Percentiles rank a stretch among this genome's conserved stretches.
phyloP scores from a whole-genome alignment of 2,113 vertebrate species.

The Podilymbus podiceps region DNA sequence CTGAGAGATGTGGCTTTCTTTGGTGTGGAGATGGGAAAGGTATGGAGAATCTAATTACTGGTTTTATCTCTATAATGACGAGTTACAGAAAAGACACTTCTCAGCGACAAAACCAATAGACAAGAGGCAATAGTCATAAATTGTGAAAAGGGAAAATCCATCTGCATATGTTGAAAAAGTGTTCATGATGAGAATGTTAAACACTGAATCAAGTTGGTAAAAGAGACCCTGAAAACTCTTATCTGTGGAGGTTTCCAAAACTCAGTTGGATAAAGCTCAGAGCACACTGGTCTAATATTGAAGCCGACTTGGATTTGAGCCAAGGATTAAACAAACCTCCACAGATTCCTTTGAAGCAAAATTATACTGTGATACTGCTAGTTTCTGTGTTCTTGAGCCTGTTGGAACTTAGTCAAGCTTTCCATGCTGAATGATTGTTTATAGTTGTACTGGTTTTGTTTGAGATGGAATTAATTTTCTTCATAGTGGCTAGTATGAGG shows the following conservation, averaged over 20 bases:
- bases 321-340: background rate
- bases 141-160: background rate
- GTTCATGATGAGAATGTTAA: background rate
- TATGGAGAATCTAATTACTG: background rate
- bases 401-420: background rate
- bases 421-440: background rate
- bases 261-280: background rate
- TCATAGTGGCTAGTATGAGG: background rate
- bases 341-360: background rate
- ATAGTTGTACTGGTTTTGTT: background rate
- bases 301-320: background rate
- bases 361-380: background rate
- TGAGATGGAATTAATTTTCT: background rate
- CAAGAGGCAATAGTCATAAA: background rate
- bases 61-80: background rate
- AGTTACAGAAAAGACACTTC: background rate
- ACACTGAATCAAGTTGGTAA: background rate
- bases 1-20: background rate
- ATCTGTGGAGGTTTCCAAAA: background rate
- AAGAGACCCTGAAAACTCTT: background rate
- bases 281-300: background rate
- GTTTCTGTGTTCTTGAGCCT: background rate
- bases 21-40: background rate
- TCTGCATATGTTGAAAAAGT: background rate
- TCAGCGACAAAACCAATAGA: background rate